phyloP scores from a whole-genome alignment of 2,888 invertebrate species.

The Melanophora roralis region DNA sequence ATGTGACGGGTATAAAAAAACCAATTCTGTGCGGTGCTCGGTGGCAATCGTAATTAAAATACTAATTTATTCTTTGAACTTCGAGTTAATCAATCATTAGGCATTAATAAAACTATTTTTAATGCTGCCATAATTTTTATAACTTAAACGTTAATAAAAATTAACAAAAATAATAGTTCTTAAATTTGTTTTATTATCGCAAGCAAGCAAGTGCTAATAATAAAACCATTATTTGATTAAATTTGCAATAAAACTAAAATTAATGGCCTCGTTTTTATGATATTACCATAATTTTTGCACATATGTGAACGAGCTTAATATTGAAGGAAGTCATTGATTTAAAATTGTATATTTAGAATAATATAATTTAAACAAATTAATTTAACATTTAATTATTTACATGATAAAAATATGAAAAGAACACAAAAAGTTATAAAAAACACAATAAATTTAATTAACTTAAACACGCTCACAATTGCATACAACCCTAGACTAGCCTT shows the following conservation, averaged over 20 bases:
- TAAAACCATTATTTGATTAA: constrained; percentile 26
- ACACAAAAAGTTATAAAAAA: not conserved
- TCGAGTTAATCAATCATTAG: no score
- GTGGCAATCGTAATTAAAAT: no score
- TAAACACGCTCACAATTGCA: no score
- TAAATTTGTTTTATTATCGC: not conserved
- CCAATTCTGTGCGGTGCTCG: no score
- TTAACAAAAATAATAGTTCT: not conserved
- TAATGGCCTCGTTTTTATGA: no score
- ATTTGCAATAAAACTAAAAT: constrained; percentile 45
- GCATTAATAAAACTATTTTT: no score
- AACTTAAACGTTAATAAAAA: not conserved
- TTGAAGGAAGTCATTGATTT: not conserved
- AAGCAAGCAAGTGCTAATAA: constrained; percentile 9
- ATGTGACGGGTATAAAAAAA: no score
- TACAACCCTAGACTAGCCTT: no score
- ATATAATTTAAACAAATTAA: constrained; percentile 58
- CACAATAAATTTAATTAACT: not conserved
- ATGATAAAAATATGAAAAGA: constrained; percentile 53
- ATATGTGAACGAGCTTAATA: constrained; percentile 22
- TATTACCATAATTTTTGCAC: no score
- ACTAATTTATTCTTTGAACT: no score
- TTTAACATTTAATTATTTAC: constrained; percentile 61
- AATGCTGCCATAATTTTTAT: no score
- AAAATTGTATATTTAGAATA: not conserved